Evolutionary conservation across 2,888 invertebrate species (phyloP), one percentile per base, ranked within the genome.

Genomic region (Mystacides longicornis): DNA sequence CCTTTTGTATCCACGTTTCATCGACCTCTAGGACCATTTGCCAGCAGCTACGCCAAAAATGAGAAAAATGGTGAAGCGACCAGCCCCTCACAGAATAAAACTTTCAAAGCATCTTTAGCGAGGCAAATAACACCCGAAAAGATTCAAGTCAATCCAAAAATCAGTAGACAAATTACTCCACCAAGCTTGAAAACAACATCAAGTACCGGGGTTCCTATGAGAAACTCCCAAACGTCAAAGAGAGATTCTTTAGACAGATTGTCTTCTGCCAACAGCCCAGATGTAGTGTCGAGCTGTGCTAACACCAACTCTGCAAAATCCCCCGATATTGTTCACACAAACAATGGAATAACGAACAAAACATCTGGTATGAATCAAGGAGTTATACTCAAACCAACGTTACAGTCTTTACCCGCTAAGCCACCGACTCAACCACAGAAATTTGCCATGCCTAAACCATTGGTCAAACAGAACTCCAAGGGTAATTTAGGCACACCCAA

Each of bases 261-360:
- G 57, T 46, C 56, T 14, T 56, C 56, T 23, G 45, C 56, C 2
- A 86, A 86, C 64, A 86, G 85, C 67, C 87, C 87, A 0, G 87
- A 87, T 66, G 69, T 87, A 23, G 86, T 87, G 2, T 85, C 85
- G 0, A 86, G 86, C 64, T 87, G 87, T 66, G 71, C 71, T 0
- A 75, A 59, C n/a, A 67, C 69, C 14, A 74, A 77, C 51, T 73
- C 72, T 19, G 69, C 74, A 0, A 83, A 85, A 68, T 79, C 83
- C 0, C 82, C 82, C 0, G 82, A 82, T 64, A 79, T 83, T n/a
- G 72, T 82, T 21, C 81, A 78, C 54, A 76, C 75, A 62, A 77
- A 77, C 62, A 52, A 31, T n/a, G 46, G 51, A 5, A 65, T 64
- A 54, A 59, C 63, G n/a, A 62, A 61, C 9, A 79, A 79, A 64